Evolutionary conservation across 2,888 invertebrate species (phyloP).

Genomic region (Trissolcus brochymenae): DNA sequence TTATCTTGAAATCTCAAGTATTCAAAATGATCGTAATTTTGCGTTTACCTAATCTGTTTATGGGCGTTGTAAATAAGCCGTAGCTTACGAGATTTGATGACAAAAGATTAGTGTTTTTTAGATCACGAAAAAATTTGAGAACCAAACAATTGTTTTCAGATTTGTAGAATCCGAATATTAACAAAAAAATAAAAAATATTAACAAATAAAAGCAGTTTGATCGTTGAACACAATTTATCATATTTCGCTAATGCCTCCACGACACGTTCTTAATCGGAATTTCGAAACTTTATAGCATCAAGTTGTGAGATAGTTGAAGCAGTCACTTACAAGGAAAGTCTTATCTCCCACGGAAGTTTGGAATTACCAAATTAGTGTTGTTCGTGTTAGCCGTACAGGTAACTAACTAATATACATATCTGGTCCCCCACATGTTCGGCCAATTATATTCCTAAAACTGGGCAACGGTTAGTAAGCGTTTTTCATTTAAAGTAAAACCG

Average conservation of each 20-base stretch:
- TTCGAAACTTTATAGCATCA: constrained; percentile 5
- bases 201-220: too few species aligned
- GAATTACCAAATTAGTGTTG: constrained; percentile 26
- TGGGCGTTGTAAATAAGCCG: too few species aligned
- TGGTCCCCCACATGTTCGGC: neutral
- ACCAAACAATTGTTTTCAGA: too few species aligned
- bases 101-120: too few species aligned
- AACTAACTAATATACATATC: constrained; percentile 12
- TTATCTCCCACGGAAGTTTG: constrained; percentile 34
- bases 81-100: too few species aligned
- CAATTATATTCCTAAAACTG: constrained; percentile 4
- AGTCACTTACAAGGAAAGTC: constrained; percentile 14
- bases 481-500: constrained; percentile 4
- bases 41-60: too few species aligned
- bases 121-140: too few species aligned
- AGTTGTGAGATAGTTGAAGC: constrained; percentile 5
- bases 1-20: too few species aligned
- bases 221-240: neutral
- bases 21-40: too few species aligned
- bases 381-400: neutral
- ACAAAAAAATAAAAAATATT: too few species aligned
- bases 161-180: too few species aligned
- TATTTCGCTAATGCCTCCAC: neutral
- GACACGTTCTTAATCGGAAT: constrained; percentile 13
- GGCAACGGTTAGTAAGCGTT: neutral